Evolutionary conservation across 2,888 invertebrate species (phyloP).

Genomic region (Hypena proboscidalis): DNA sequence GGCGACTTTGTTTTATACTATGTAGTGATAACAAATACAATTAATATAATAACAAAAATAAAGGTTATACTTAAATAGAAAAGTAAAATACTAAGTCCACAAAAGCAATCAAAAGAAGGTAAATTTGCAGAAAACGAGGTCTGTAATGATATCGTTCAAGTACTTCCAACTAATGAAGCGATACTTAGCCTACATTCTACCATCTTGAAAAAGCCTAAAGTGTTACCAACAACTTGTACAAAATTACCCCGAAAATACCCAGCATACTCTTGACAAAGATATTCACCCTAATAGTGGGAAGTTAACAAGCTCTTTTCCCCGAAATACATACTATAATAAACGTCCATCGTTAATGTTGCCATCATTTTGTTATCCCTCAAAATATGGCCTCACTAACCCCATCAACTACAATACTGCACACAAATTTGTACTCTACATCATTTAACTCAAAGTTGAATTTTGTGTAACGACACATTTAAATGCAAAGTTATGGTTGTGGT

Average conservation of each 20-base stretch:
- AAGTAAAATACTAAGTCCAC: too few species aligned
- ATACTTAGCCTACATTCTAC: not conserved
- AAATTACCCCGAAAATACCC: not conserved
- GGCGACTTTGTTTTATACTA: too few species aligned
- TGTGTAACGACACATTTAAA: not conserved
- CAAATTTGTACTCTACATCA: constrained; percentile 8
- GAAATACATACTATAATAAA: constrained; percentile 42
- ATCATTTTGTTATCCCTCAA: constrained; percentile 45
- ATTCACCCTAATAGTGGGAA: constrained; percentile 29
- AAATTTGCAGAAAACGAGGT: too few species aligned
- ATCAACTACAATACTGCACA: constrained; percentile 7
- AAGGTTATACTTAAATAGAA: too few species aligned
- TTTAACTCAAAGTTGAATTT: constrained; percentile 11
- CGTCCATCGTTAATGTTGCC: constrained; percentile 40
- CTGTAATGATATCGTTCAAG: too few species aligned
- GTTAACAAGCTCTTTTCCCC: constrained; percentile 43
- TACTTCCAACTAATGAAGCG: not conserved
- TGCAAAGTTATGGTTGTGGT: constrained; percentile 9
- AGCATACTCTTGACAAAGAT: constrained; percentile 23
- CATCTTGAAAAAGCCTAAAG: not conserved
- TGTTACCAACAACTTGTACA: not conserved
- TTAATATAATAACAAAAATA: too few species aligned
- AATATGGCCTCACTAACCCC: constrained; percentile 34
- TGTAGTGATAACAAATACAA: too few species aligned
- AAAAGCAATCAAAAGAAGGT: too few species aligned